A percentile compares a stretch with the other conserved stretches of the same genome.
These are phyloP conservation scores for Melanotaenia maccullochi DNA, from an alignment of 2,797 vertebrate genomes.

Conservation along the genomic window DNA sequence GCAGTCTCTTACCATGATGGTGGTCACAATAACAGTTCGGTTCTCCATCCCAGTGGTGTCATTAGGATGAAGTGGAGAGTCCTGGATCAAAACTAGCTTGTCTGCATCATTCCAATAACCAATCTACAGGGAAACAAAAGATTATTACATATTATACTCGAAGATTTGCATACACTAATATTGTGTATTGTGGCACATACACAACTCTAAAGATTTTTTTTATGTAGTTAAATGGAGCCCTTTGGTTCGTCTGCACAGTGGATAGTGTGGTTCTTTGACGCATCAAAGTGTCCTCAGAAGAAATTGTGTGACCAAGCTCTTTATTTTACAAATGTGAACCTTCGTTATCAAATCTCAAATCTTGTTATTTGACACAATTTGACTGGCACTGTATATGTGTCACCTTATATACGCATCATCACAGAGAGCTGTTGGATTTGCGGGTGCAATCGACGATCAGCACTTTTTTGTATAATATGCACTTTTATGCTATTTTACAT, in stretches of 20 bases:
- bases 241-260: too few relatives aligned
- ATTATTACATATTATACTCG: constrained; percentile 57
- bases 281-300: neutral
- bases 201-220: neutral
- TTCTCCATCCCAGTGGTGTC: constrained; percentile 93
- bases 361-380: too few relatives aligned
- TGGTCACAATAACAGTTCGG: constrained; percentile 93
- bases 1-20: constrained; percentile 91
- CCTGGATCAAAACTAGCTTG: constrained; percentile 94
- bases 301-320: neutral
- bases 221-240: too few relatives aligned
- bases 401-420: too few relatives aligned
- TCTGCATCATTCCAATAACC: constrained; percentile 96
- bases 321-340: neutral
- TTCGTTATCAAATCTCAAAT: too few relatives aligned
- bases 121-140: constrained; percentile 80
- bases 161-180: neutral
- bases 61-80: constrained; percentile 90
- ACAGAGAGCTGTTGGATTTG: too few relatives aligned
- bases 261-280: neutral
- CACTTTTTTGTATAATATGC: too few relatives aligned
- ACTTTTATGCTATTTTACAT: too few relatives aligned
- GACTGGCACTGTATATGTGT: too few relatives aligned
- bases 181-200: neutral
- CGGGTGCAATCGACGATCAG: too few relatives aligned